Conservation (phyloP, 1,140 invertebrate genomes). For the Heliconius hewitsoni region DNA sequence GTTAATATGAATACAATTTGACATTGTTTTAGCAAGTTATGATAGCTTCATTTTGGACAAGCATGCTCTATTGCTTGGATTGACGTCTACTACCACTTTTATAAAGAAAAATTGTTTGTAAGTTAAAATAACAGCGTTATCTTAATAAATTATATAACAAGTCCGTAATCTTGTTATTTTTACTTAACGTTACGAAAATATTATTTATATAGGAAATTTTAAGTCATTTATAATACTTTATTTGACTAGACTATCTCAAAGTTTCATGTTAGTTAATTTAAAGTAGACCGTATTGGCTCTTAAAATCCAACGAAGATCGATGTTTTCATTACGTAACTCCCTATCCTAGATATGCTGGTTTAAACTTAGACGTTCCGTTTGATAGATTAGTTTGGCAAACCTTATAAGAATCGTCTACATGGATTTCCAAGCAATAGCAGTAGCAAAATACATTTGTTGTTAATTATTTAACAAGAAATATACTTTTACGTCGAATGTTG, state of each 20-base stretch:
- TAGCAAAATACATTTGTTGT: not conserved
- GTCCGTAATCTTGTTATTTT: not conserved
- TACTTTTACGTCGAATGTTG: not conserved
- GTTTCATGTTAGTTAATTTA: constrained; percentile 25
- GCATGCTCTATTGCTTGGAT: too few relatives aligned
- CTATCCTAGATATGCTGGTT: constrained; percentile 32
- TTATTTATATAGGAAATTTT: not conserved
- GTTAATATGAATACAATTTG: not conserved
- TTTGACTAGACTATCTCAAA: constrained; percentile 19
- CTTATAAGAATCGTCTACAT: constrained; percentile 20
- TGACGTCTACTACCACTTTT: too few relatives aligned
- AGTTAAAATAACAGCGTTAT: too few relatives aligned
- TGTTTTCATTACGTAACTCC: constrained; percentile 40
- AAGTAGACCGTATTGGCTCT: constrained; percentile 30
- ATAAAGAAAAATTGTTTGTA: too few relatives aligned
- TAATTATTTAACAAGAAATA: constrained; percentile 18
- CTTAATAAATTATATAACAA: not conserved
- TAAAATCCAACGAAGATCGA: constrained; percentile 40
- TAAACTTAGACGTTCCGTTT: constrained; percentile 30
- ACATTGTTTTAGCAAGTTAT: too few relatives aligned
- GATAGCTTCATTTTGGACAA: too few relatives aligned
- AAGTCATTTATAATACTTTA: constrained; percentile 11
- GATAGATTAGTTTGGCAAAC: constrained; percentile 35
- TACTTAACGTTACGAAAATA: not conserved
- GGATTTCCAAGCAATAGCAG: constrained; percentile 4